phyloP scores from a whole-genome alignment of 2,113 vertebrate genomes.

The Macaca nemestrina region DNA sequence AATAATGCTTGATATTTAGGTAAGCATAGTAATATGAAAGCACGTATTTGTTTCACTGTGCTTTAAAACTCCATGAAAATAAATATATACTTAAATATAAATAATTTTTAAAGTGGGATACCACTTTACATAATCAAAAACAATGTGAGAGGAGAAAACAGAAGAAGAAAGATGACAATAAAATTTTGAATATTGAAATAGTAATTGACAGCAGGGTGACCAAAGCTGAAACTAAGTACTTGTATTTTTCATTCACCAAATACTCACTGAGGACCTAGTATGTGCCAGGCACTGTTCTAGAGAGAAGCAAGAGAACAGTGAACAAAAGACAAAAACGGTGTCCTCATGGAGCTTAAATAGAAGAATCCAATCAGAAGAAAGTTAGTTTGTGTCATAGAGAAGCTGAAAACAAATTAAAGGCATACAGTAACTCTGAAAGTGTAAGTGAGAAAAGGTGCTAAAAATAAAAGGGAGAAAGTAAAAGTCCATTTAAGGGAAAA shows the following conservation, averaged over 20 bases:
- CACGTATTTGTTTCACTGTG: background rate
- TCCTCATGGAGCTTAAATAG: background rate
- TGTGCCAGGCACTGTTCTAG: background rate
- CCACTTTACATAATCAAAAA: background rate
- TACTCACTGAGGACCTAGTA: background rate
- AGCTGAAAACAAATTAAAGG: background rate
- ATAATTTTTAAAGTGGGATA: background rate
- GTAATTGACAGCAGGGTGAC: background rate
- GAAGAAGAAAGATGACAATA: background rate
- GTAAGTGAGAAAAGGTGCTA: background rate
- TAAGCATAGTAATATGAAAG: background rate
- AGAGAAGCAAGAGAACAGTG: background rate
- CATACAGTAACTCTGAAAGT: background rate
- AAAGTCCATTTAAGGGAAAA: background rate
- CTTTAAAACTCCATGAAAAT: background rate
- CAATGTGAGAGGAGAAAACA: background rate
- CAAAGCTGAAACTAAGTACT: background rate
- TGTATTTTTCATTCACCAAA: background rate
- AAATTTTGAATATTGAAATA: background rate
- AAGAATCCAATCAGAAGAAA: conserved; percentile 5
- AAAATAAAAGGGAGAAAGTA: background rate
- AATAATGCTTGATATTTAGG: background rate
- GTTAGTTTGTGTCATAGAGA: background rate
- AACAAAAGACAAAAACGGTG: background rate
- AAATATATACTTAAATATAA: background rate